Conservation (phyloP, 1,140 invertebrate genomes). For the Apis laboriosa region DNA sequence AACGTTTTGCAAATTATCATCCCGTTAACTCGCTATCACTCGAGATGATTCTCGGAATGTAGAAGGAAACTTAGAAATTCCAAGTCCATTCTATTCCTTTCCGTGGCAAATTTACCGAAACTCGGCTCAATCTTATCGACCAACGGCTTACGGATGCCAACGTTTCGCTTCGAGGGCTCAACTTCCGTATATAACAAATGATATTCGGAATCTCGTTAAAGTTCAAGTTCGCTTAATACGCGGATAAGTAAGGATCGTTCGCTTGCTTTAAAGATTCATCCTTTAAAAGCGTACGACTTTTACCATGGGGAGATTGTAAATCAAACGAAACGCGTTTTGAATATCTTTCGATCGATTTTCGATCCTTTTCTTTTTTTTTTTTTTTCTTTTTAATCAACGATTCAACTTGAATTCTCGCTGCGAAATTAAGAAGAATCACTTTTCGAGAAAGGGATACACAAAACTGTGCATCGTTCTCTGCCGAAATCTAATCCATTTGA, state of each 20-base stretch:
- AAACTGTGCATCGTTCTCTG: too few relatives aligned
- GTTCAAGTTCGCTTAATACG: background rate
- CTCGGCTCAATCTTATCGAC: background rate
- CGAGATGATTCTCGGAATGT: too few relatives aligned
- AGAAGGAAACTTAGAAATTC: slow-evolving; percentile 16
- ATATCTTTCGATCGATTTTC: too few relatives aligned
- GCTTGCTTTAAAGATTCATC: background rate
- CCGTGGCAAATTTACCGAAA: slow-evolving; percentile 26
- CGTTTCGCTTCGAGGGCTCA: background rate
- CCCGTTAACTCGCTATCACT: slow-evolving; percentile 13
- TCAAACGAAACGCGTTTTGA: background rate
- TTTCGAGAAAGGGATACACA: too few relatives aligned
- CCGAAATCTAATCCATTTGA: too few relatives aligned
- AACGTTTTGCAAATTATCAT: slow-evolving; percentile 6
- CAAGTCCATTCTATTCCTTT: background rate
- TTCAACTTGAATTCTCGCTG: too few relatives aligned
- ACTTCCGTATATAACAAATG: slow-evolving; percentile 25
- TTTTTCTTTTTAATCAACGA: too few relatives aligned
- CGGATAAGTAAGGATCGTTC: background rate
- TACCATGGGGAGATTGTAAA: background rate
- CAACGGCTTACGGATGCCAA: background rate
- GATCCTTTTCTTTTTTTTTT: too few relatives aligned
- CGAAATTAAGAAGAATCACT: too few relatives aligned
- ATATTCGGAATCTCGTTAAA: background rate
- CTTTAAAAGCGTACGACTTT: too few relatives aligned